A percentile compares a stretch with the other conserved stretches of the same genome.
Evolutionary conservation across 2,888 invertebrate species (phyloP).

Genomic region (Odontomyia ornata): DNA sequence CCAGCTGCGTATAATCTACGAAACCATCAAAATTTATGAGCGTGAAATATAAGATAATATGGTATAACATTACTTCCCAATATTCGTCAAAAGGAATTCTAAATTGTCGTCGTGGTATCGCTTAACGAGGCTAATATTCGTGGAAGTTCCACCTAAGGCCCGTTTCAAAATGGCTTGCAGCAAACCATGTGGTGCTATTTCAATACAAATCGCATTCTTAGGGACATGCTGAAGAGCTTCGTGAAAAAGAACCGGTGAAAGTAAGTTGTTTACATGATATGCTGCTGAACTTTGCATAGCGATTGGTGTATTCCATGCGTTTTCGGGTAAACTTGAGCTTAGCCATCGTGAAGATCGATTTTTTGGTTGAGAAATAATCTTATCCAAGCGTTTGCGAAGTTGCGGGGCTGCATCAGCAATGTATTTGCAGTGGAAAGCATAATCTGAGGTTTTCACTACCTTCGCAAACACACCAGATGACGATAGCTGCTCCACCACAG

Average conservation of each 20-base stretch:
- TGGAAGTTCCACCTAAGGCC: constrained; percentile 76
- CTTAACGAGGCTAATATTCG: constrained; percentile 87
- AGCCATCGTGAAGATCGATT: constrained; percentile 87
- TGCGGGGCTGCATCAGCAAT: constrained; percentile 86
- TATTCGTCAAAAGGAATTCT: constrained; percentile 76
- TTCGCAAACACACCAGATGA: constrained; percentile 84
- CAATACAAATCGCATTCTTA: constrained; percentile 86
- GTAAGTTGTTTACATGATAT: constrained; percentile 95
- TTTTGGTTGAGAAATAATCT: constrained; percentile 82
- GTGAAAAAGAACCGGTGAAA: constrained; percentile 93
- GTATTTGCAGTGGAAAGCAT: constrained; percentile 95
- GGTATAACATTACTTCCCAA: constrained; percentile 76
- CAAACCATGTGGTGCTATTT: constrained; percentile 94
- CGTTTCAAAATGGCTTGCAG: constrained; percentile 93
- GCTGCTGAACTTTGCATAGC: constrained; percentile 85
- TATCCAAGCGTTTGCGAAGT: constrained; percentile 78
- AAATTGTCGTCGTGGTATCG: constrained; percentile 79
- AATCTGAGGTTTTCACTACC: constrained; percentile 84
- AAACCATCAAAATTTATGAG: background rate
- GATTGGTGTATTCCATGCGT: constrained; percentile 79
- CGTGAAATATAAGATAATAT: background rate
- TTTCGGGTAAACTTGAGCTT: constrained; percentile 90
- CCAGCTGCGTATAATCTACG: constrained; percentile 79
- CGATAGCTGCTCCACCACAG: constrained; percentile 75
- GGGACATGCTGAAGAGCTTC: constrained; percentile 88